Conservation (phyloP, 2,113 vertebrate species). For the Hippocampus zosterae region DNA sequence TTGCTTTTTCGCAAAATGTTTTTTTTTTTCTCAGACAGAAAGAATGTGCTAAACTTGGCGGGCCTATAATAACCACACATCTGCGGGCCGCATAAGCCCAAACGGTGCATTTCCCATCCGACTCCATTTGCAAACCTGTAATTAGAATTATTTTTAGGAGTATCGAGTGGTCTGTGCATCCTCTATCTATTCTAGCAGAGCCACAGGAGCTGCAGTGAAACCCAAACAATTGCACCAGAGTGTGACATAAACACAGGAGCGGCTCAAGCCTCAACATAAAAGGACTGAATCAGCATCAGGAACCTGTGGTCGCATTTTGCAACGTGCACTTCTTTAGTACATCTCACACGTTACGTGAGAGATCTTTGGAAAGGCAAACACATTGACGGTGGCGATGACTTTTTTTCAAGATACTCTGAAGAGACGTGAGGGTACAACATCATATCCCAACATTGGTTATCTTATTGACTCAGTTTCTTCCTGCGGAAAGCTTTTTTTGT, state of each 20-base stretch:
- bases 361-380: constrained; percentile 29
- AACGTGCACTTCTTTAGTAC: constrained; percentile 43
- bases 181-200: constrained; percentile 56
- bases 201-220: constrained; percentile 53
- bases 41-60: constrained; percentile 65
- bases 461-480: constrained; percentile 60
- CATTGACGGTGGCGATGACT: constrained; percentile 21
- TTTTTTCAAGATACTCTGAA: constrained; percentile 15
- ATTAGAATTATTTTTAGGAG: constrained; percentile 75
- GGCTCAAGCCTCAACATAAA: constrained; percentile 39
- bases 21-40: constrained; percentile 42
- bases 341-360: constrained; percentile 25
- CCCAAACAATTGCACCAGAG: constrained; percentile 59
- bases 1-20: background rate
- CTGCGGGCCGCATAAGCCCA: constrained; percentile 52
- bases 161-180: constrained; percentile 66
- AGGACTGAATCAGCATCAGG: constrained; percentile 47
- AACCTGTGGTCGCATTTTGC: constrained; percentile 45
- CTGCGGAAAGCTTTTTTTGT: constrained; percentile 46
- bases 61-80: constrained; percentile 56
- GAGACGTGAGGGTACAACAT: constrained; percentile 24
- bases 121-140: constrained; percentile 62
- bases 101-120: constrained; percentile 63
- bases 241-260: constrained; percentile 53
- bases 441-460: constrained; percentile 41